Conservation (phyloP, 30 jellyfish, hydroid and myxozoan species). For the Aurelia sp. region DNA sequence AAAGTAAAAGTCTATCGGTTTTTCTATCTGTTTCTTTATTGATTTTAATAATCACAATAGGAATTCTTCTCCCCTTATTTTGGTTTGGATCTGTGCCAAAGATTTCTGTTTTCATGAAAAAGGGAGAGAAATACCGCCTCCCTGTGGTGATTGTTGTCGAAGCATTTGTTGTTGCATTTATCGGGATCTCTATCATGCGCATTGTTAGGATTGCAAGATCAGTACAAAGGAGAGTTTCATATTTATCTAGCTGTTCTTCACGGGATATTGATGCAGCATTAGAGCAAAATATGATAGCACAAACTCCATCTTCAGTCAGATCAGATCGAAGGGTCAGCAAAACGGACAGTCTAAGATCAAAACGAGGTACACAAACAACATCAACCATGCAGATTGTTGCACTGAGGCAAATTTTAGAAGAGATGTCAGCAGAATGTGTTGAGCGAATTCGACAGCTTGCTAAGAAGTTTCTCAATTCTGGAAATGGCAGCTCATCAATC, state of each 20-base stretch:
- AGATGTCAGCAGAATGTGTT: slow-evolving; percentile 39
- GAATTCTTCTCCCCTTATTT: slow-evolving; percentile 51
- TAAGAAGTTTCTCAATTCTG: slow-evolving; percentile 37
- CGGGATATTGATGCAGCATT: slow-evolving; percentile 2
- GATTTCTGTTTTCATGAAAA: slow-evolving; percentile 45
- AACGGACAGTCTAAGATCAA: slow-evolving; percentile 6
- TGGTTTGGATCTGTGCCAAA: slow-evolving; percentile 70
- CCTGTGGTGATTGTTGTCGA: slow-evolving; percentile 50
- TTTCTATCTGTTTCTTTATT: neutral
- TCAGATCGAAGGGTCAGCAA: neutral
- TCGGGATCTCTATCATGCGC: neutral
- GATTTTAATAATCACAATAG: neutral
- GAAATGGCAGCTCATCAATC: slow-evolving; percentile 60
- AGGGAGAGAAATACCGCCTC: slow-evolving; percentile 21
- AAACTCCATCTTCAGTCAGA: neutral
- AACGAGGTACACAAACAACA: slow-evolving; percentile 1
- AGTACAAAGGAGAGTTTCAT: slow-evolving; percentile 33
- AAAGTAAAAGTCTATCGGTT: neutral
- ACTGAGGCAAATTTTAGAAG: slow-evolving; percentile 54
- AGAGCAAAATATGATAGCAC: slow-evolving; percentile 6
- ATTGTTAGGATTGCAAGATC: slow-evolving; percentile 21
- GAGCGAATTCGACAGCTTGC: slow-evolving; percentile 46
- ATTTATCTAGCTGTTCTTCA: slow-evolving; percentile 31
- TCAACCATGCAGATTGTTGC: slow-evolving; percentile 29
- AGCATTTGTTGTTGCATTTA: slow-evolving; percentile 1